Conservation (phyloP, 2,888 invertebrate species). For the Polydrusus pterygomalis region DNA sequence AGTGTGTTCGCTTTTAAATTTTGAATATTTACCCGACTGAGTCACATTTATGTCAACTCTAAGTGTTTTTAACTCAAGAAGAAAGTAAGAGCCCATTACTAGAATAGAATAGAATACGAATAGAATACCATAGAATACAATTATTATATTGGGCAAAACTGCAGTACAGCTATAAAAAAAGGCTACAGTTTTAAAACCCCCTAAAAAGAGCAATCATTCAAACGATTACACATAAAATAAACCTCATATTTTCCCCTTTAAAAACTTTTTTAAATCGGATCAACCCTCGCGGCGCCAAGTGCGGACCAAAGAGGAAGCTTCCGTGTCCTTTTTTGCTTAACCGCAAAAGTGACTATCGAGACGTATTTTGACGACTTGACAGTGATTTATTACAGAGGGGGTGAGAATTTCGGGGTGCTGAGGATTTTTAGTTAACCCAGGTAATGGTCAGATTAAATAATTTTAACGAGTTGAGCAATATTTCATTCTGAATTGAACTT, state of each 20-base stretch:
- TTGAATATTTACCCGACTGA: too few species aligned
- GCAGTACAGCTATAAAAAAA: too few species aligned
- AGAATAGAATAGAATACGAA: too few species aligned
- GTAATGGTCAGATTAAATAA: slow-evolving; percentile 61
- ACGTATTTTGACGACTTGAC: slow-evolving; percentile 44
- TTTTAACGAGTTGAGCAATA: background rate
- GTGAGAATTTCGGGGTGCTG: slow-evolving; percentile 43
- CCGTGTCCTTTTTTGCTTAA: slow-evolving; percentile 39
- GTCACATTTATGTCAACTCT: too few species aligned
- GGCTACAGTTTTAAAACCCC: slow-evolving; percentile 12
- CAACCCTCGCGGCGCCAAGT: slow-evolving; percentile 35
- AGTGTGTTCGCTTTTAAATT: too few species aligned
- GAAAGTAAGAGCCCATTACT: too few species aligned
- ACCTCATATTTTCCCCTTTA: slow-evolving; percentile 39
- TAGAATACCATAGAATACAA: too few species aligned
- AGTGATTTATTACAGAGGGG: slow-evolving; percentile 44
- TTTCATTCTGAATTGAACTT: too few species aligned
- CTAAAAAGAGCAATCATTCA: slow-evolving; percentile 40
- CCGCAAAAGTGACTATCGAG: slow-evolving; percentile 46
- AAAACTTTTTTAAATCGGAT: slow-evolving; percentile 46
- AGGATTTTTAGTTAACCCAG: slow-evolving; percentile 63
- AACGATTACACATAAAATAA: slow-evolving; percentile 45
- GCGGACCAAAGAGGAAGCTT: slow-evolving; percentile 37
- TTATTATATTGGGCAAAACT: too few species aligned
- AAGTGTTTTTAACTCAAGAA: too few species aligned